Percentiles rank a stretch among this genome's conserved stretches.
These are phyloP conservation scores for Pararge aegeria DNA, from an alignment of 1,140 invertebrate species.

Conservation along the genomic window DNA sequence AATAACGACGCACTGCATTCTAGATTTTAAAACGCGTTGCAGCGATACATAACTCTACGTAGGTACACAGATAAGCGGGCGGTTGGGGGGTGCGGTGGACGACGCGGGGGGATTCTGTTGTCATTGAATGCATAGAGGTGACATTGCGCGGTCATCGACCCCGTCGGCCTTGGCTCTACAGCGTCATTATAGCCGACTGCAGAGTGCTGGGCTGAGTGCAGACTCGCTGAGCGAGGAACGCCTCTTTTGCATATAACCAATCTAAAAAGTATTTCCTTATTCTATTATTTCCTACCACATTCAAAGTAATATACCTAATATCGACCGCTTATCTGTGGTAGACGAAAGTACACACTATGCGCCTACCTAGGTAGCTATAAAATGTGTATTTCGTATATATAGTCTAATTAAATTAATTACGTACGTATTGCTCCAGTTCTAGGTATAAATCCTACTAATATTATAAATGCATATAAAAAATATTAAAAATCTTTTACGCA, in stretches of 20 bases:
- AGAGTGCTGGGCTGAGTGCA: background rate
- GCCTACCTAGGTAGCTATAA: too few species aligned
- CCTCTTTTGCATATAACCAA: conserved; percentile 10
- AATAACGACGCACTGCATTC: conserved; percentile 34
- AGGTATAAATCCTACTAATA: too few species aligned
- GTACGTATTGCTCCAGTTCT: too few species aligned
- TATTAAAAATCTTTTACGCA: too few species aligned
- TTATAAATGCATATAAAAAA: too few species aligned
- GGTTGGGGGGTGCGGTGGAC: conserved; percentile 18
- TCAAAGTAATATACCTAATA: too few species aligned
- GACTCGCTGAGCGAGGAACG: too few species aligned
- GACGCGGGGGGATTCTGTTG: conserved; percentile 35
- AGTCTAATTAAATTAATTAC: too few species aligned
- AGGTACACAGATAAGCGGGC: conserved; percentile 27
- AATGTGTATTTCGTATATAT: too few species aligned
- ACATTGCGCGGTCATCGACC: conserved; percentile 60
- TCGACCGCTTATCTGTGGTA: too few species aligned
- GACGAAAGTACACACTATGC: too few species aligned
- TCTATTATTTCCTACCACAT: too few species aligned
- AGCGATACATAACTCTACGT: conserved; percentile 19
- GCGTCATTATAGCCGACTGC: conserved; percentile 17
- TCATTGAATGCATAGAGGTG: conserved; percentile 55
- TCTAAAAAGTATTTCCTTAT: conserved; percentile 2
- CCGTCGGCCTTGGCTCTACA: conserved; percentile 33
- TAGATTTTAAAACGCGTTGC: conserved; percentile 39